Evolutionary conservation across 2,113 vertebrate species (phyloP), one percentile per base, ranked within the genome.

Genomic region (Chitala chitala): DNA sequence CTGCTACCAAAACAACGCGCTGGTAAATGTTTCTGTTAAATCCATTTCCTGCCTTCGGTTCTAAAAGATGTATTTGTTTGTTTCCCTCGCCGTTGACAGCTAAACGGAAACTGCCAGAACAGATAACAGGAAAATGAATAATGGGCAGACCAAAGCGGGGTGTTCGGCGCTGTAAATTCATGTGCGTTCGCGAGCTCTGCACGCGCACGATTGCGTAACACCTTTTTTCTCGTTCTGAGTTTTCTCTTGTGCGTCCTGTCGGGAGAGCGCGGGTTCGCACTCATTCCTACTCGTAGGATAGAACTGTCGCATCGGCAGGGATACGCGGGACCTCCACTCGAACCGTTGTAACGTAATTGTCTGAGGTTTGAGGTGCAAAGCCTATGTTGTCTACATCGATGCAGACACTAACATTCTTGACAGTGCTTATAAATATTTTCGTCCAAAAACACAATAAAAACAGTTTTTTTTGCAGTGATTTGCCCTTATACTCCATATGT

Each of bases 81-180:
- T 63, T 59, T 73, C 46, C 56, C 24, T 50, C 55, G n/a, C 5
- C 38, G 56, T 63, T 48, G 56, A 63, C 56, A 50, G 24, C 26
- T 36, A 63, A 61, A 24, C 24, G 44, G 20, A 36, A 73, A 63
- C 71, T 61, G 56, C 71, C 42, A 29, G 44, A 33, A 63, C 55
- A 73, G 40, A 63, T 63, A 29, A 36, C 29, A 73, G 56, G 42
- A 26, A 50, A 48, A 50, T 50, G 56, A 73, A 73, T 68, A 63
- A 63, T 50, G 26, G 40, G 38, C 36, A 42, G n/a, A 26, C 22
- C 36, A 10, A 5, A 42, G n/a, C 22, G 38, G 71, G 59, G 40
- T 12, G 50, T 53, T 8, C 10, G 22, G 5, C n/a, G 33, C 53
- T 72, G 24, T 8, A 44, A 44, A 59, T 44, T 24, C 24, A 29